Percentiles rank a stretch among this genome's conserved stretches.
These are phyloP conservation scores for Battus philenor DNA, from an alignment of 1,140 invertebrate genomes.

Conservation along the genomic window DNA sequence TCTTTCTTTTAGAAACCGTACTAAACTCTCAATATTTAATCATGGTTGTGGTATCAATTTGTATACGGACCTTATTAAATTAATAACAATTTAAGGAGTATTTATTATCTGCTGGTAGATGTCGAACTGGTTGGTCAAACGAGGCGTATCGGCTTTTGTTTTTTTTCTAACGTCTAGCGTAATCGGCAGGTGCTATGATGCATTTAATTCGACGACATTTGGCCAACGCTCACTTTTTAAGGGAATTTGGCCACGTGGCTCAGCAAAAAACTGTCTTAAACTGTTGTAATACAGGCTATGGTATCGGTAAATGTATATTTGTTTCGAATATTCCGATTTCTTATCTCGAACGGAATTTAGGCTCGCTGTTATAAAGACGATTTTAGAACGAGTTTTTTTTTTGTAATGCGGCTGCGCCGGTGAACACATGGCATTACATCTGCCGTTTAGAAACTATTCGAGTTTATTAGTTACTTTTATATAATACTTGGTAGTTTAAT, in stretches of 20 bases:
- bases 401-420: constrained; percentile 20
- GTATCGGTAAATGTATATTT: constrained; percentile 1
- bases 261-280: constrained; percentile 28
- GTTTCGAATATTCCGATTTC: constrained; percentile 5
- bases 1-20: too few species aligned
- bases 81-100: too few species aligned
- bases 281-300: constrained; percentile 20
- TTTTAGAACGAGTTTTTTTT: constrained; percentile 22
- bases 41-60: too few species aligned
- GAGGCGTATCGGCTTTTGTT: constrained; percentile 7
- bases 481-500: not conserved
- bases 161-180: constrained; percentile 41
- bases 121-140: not conserved
- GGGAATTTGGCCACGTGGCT: constrained; percentile 8
- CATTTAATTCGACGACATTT: constrained; percentile 39
- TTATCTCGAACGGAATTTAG: constrained; percentile 15
- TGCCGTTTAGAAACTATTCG: constrained; percentile 20
- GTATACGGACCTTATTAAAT: too few species aligned
- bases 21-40: too few species aligned
- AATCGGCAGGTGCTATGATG: constrained; percentile 49
- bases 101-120: too few species aligned
- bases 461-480: constrained; percentile 6
- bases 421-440: constrained; percentile 28
- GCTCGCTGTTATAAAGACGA: constrained; percentile 19
- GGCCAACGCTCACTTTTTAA: constrained; percentile 32